phyloP scores from a whole-genome alignment of 2,797 vertebrate species.

The Danio tinwini region DNA sequence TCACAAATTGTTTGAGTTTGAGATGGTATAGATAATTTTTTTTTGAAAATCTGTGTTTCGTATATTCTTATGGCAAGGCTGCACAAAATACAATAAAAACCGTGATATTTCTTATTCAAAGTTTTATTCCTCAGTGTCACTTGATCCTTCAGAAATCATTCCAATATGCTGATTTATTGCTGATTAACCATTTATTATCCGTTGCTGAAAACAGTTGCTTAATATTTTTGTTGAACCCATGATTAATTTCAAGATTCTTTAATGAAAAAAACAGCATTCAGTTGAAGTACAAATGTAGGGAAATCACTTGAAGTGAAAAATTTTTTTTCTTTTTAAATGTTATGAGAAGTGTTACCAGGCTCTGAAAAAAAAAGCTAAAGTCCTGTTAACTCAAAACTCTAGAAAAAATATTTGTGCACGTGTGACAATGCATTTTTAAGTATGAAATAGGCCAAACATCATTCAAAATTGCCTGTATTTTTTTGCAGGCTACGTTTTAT shows the following conservation, averaged over 20 bases:
- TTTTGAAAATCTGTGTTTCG: too few species aligned
- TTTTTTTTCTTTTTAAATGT: too few species aligned
- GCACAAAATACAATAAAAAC: too few species aligned
- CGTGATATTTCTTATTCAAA: too few species aligned
- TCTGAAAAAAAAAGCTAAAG: constrained; percentile 3
- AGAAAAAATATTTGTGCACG: background rate
- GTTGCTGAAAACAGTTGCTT: too few species aligned
- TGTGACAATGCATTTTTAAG: background rate
- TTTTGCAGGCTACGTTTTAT: background rate
- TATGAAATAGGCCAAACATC: constrained; percentile 18
- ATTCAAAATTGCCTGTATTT: background rate
- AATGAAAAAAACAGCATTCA: background rate
- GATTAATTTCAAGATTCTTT: background rate
- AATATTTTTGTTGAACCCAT: background rate
- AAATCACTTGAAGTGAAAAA: too few species aligned
- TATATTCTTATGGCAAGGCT: too few species aligned
- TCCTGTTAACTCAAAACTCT: constrained; percentile 1
- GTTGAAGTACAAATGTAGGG: background rate
- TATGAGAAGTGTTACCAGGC: background rate
- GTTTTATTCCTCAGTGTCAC: background rate
- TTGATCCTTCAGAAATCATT: background rate
- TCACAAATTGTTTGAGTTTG: too few species aligned
- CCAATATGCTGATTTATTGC: background rate
- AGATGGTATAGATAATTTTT: too few species aligned
- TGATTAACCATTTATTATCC: background rate